Evolutionary conservation across 2,797 vertebrate species (phyloP).

Genomic region (Bryconaethiops microstoma): DNA sequence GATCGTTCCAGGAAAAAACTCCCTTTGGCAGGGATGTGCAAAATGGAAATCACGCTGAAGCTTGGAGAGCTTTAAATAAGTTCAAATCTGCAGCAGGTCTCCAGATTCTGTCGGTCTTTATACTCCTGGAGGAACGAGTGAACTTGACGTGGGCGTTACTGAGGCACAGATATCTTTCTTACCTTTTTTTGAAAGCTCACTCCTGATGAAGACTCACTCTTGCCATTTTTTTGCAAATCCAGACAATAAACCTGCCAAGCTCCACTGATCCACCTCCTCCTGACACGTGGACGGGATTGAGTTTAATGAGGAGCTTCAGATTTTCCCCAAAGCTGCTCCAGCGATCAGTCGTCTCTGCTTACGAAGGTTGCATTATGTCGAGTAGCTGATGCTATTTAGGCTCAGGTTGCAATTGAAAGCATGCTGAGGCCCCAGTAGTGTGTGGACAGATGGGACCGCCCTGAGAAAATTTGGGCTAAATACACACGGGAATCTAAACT

Average conservation of each 20-base stretch:
- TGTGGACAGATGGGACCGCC: too few species aligned
- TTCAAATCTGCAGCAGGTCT: constrained; percentile 23
- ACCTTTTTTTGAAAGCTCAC: neutral
- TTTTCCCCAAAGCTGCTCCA: neutral
- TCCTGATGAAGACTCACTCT: neutral
- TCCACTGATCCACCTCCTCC: too few species aligned
- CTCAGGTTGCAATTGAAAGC: too few species aligned
- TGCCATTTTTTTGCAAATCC: too few species aligned
- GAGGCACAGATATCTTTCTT: neutral
- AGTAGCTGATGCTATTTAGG: too few species aligned
- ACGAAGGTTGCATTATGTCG: neutral
- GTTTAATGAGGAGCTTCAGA: neutral
- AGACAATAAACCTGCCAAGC: neutral
- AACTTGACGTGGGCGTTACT: neutral
- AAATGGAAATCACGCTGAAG: neutral
- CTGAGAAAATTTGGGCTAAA: too few species aligned
- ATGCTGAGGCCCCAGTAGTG: too few species aligned
- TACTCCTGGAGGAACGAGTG: neutral
- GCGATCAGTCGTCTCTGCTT: neutral
- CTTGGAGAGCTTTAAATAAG: neutral
- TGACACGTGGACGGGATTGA: neutral
- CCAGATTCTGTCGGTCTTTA: constrained; percentile 32
- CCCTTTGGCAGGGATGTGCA: neutral
- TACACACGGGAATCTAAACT: too few species aligned
- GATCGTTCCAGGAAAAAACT: neutral